Evolutionary conservation across 2,113 vertebrate species (phyloP).

Genomic region (Dasyurus viverrinus): DNA sequence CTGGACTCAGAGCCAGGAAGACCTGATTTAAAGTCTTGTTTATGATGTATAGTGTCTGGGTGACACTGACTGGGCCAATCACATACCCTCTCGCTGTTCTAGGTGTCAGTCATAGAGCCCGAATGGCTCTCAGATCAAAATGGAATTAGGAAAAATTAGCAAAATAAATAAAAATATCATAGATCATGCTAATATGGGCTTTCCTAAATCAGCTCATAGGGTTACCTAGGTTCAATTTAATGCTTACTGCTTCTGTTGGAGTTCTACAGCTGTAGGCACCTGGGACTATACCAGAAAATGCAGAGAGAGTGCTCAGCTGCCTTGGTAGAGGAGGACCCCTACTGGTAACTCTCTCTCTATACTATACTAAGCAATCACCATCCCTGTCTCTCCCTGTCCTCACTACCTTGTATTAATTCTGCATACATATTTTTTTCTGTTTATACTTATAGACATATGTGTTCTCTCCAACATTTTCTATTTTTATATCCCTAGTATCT

Average conservation of each 20-base stretch:
- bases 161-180: background rate
- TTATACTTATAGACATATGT: background rate
- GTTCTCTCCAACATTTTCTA: background rate
- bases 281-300: background rate
- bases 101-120: background rate
- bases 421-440: background rate
- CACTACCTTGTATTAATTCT: background rate
- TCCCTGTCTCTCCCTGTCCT: background rate
- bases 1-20: background rate
- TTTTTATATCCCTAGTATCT: background rate
- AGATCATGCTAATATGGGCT: background rate
- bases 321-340: background rate
- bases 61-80: background rate
- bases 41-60: background rate
- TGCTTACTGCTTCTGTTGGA: background rate
- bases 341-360: background rate
- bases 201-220: background rate
- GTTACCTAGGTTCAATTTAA: background rate
- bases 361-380: background rate
- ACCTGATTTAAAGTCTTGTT: background rate
- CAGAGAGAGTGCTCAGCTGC: background rate
- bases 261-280: background rate
- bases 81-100: background rate
- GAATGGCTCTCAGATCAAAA: background rate
- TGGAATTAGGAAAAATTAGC: background rate